A percentile compares a stretch with the other conserved stretches of the same genome.
Evolutionary conservation across 2,797 vertebrate species (phyloP).

Genomic region (Tragopan temminckii): DNA sequence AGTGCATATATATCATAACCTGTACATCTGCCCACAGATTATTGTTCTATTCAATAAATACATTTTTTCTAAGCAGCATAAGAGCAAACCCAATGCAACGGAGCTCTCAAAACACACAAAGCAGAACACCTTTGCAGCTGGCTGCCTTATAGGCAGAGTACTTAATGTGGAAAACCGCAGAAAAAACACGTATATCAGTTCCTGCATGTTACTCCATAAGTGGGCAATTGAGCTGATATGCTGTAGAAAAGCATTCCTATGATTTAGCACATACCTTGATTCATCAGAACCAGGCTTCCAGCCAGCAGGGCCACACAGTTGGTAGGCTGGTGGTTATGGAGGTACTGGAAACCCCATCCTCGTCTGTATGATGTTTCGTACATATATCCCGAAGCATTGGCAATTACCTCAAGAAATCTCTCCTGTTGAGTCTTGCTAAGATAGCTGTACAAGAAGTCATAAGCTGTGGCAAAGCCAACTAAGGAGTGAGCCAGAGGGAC

Average conservation of each 20-base stretch:
- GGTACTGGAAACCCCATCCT: slow-evolving; percentile 98
- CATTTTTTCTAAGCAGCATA: background rate
- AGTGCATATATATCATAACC: background rate
- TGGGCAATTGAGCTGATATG: background rate
- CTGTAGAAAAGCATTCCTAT: background rate
- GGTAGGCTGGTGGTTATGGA: slow-evolving; percentile 99
- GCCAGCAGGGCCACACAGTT: slow-evolving; percentile 97
- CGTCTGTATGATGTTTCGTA: slow-evolving; percentile 94
- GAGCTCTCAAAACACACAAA: background rate
- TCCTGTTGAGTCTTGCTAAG: slow-evolving; percentile 93
- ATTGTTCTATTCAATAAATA: background rate
- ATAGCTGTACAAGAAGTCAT: slow-evolving; percentile 95
- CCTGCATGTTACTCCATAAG: background rate
- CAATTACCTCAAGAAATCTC: slow-evolving; percentile 95
- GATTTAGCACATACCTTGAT: slow-evolving; percentile 88
- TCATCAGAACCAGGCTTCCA: slow-evolving; percentile 95
- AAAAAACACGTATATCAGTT: background rate
- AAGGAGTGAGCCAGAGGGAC: slow-evolving; percentile 97
- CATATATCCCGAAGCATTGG: slow-evolving; percentile 93
- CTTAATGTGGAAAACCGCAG: background rate
- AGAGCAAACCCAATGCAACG: background rate
- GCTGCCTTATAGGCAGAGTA: background rate
- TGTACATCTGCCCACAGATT: background rate
- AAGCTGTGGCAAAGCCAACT: slow-evolving; percentile 96
- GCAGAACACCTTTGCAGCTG: background rate